These are phyloP conservation scores for Gallinago paraguaiae DNA, from an alignment of 2,113 vertebrate species.

Conservation along the genomic window DNA sequence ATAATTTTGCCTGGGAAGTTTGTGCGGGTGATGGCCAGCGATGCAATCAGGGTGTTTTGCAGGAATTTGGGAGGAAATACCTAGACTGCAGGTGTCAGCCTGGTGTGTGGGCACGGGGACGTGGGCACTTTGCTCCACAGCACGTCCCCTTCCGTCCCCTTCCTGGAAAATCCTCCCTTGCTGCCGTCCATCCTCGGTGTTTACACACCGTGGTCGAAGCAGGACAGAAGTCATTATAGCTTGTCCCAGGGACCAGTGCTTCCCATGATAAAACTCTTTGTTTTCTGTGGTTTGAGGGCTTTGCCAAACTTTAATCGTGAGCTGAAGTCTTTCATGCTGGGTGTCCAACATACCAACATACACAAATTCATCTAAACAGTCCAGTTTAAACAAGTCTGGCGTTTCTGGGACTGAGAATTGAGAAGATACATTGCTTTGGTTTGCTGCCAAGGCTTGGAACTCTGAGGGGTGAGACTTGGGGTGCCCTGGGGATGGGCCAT, in stretches of 20 bases:
- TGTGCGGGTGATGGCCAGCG: accelerated
- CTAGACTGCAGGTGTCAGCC: background rate
- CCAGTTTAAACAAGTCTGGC: slow-evolving; percentile 2
- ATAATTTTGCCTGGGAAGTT: background rate
- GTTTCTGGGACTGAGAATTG: background rate
- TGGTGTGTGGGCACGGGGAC: accelerated
- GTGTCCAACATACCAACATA: background rate
- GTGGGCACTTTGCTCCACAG: background rate
- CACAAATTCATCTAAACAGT: background rate
- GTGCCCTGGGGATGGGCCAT: background rate
- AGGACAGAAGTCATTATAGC: background rate
- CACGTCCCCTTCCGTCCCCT: accelerated
- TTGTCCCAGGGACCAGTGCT: background rate
- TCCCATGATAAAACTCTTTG: background rate
- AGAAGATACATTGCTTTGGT: background rate
- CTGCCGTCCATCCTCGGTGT: accelerated
- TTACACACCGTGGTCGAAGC: accelerated
- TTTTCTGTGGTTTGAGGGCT: background rate
- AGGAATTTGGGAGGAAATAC: background rate
- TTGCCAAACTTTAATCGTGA: background rate
- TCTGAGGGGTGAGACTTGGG: background rate
- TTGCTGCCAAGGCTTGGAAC: background rate
- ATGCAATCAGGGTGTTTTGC: background rate
- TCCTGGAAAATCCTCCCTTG: background rate
- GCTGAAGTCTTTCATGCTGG: background rate